These are phyloP conservation scores for Beris morrisii DNA, from an alignment of 2,888 invertebrate genomes.

Conservation along the genomic window DNA sequence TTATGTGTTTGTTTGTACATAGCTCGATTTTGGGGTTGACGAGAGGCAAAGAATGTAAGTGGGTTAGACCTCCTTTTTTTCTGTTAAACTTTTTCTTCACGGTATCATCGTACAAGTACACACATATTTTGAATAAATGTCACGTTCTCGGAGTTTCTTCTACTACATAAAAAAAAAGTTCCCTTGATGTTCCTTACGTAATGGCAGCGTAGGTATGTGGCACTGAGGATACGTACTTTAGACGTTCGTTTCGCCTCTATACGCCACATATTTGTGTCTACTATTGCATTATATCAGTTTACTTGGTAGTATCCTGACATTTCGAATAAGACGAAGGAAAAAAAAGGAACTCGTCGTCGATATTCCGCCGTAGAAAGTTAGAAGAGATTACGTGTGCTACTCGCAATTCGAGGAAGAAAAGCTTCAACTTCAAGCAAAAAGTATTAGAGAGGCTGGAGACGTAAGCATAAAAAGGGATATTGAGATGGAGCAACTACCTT, in stretches of 20 bases:
- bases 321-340: not conserved
- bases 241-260: not conserved
- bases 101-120: slow-evolving; percentile 24
- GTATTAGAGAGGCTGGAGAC: no score
- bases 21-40: slow-evolving; percentile 9
- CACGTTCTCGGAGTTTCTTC: slow-evolving; percentile 21
- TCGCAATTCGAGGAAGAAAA: not conserved
- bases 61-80: slow-evolving; percentile 15
- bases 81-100: slow-evolving; percentile 20
- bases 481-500: no score
- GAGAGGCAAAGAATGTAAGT: slow-evolving; percentile 3
- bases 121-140: slow-evolving; percentile 34
- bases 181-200: slow-evolving; percentile 15
- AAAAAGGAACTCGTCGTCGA: slow-evolving; percentile 6
- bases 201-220: slow-evolving; percentile 16
- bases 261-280: slow-evolving; percentile 7
- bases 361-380: slow-evolving; percentile 8
- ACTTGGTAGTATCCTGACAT: not conserved
- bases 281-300: slow-evolving; percentile 19
- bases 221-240: slow-evolving; percentile 1
- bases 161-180: slow-evolving; percentile 17
- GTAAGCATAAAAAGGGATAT: no score
- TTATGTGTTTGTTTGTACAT: slow-evolving; percentile 32
- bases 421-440: no score
- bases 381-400: slow-evolving; percentile 18